Conservation (phyloP, 2,113 vertebrate species). For the Esox niger region DNA sequence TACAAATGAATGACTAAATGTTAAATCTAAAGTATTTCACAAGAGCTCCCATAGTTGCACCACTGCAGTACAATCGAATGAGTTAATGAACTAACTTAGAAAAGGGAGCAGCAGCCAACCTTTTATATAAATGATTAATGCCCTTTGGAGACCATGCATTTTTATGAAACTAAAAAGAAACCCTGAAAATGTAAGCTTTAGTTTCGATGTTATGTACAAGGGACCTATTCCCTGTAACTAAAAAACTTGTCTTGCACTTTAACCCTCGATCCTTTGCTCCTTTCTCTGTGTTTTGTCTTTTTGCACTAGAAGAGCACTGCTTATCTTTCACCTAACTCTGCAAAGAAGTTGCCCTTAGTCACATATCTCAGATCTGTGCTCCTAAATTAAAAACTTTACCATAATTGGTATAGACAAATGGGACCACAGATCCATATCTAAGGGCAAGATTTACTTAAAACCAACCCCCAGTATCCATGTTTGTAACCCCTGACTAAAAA, state of each 20-base stretch:
- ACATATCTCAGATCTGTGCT: constrained; percentile 40
- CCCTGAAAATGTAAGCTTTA: constrained; percentile 53
- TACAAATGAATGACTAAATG: constrained; percentile 34
- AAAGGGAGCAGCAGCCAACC: constrained; percentile 51
- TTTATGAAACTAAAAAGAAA: constrained; percentile 58
- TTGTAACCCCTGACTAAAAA: neutral
- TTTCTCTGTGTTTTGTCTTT: constrained; percentile 54
- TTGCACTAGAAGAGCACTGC: constrained; percentile 67
- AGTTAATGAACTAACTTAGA: constrained; percentile 51
- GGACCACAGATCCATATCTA: neutral
- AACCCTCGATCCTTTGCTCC: constrained; percentile 55
- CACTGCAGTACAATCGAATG: constrained; percentile 72
- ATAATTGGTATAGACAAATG: neutral
- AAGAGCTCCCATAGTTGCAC: constrained; percentile 52
- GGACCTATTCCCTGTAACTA: constrained; percentile 57
- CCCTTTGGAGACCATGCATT: constrained; percentile 38
- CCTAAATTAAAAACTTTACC: constrained; percentile 8
- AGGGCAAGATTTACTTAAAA: neutral
- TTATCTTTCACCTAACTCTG: constrained; percentile 42
- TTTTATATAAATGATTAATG: constrained; percentile 57
- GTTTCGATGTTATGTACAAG: constrained; percentile 51
- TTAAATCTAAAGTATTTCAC: constrained; percentile 35
- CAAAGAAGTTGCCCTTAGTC: constrained; percentile 31
- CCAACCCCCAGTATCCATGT: neutral
- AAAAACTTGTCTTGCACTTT: constrained; percentile 73